phyloP scores from a whole-genome alignment of 92 coral and sea anemone genomes.

The Epizoanthus rinbou region DNA sequence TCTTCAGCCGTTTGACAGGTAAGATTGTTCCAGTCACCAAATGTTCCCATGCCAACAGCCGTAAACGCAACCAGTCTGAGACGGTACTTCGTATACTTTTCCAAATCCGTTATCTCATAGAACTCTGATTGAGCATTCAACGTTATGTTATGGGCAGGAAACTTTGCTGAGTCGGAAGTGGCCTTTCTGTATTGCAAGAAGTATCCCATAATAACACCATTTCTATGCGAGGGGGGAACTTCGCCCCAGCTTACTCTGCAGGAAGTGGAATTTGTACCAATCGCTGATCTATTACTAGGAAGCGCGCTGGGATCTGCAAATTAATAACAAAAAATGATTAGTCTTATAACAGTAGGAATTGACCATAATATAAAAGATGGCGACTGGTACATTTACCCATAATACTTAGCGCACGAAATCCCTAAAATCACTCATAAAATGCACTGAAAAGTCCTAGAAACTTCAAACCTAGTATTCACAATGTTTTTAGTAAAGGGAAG shows the following conservation, averaged over 20 bases:
- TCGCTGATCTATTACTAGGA: conserved; percentile 44
- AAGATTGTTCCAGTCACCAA: background rate
- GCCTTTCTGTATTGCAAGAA: conserved; percentile 29
- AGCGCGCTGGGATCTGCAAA: conserved; percentile 46
- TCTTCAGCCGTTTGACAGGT: conserved; percentile 45
- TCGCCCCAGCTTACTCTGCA: conserved; percentile 45
- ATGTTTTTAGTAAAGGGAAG: no score
- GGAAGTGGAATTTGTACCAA: conserved; percentile 17
- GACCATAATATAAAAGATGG: no score
- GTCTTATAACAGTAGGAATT: background rate
- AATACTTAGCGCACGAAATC: no score
- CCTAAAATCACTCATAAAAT: no score
- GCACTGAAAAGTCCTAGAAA: no score
- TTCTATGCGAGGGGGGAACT: conserved; percentile 33
- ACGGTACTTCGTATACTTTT: conserved; percentile 41
- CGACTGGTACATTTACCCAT: no score
- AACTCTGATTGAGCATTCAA: background rate
- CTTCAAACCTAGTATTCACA: no score
- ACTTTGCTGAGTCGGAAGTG: background rate
- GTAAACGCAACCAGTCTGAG: conserved; percentile 44
- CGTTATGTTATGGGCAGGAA: background rate
- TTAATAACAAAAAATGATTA: background rate
- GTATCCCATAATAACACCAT: conserved; percentile 40
- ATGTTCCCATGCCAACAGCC: conserved; percentile 36
- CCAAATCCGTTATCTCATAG: conserved; percentile 13